Evolutionary conservation across 2,888 invertebrate species (phyloP).

Genomic region (Tortrix viridana): DNA sequence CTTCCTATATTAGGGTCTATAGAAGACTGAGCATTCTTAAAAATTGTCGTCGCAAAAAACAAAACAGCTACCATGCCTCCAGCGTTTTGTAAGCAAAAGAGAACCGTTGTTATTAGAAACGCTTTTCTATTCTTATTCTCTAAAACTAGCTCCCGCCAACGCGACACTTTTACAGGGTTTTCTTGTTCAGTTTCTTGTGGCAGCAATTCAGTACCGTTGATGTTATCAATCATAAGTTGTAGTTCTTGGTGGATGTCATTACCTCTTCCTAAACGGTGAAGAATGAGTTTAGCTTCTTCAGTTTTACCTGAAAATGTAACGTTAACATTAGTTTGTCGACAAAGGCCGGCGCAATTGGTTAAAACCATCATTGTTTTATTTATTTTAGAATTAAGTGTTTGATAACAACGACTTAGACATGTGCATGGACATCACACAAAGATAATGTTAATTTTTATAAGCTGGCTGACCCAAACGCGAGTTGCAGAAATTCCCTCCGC

Average conservation of each 20-base stretch:
- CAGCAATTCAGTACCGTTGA: neutral
- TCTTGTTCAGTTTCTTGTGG: neutral
- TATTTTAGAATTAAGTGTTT: no score
- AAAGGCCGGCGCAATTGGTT: no score
- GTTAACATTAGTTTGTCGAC: neutral
- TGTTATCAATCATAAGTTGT: slow-evolving; percentile 7
- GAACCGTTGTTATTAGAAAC: neutral
- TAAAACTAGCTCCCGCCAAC: neutral
- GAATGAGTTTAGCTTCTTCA: slow-evolving; percentile 2
- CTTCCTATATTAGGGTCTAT: slow-evolving; percentile 14
- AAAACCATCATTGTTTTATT: no score
- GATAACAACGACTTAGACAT: no score
- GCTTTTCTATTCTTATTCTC: slow-evolving; percentile 15
- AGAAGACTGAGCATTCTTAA: slow-evolving; percentile 18
- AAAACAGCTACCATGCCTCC: slow-evolving; percentile 6
- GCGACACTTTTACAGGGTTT: neutral
- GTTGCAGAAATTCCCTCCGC: no score
- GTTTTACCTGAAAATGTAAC: slow-evolving; percentile 4
- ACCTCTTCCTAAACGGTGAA: slow-evolving; percentile 2
- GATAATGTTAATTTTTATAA: no score
- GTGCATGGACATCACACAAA: no score
- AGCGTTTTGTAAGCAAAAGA: slow-evolving; percentile 2
- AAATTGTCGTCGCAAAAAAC: slow-evolving; percentile 15
- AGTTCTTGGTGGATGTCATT: slow-evolving; percentile 14
- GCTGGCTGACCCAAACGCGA: no score